These are phyloP conservation scores for Tetragnatha versicolor DNA, from an alignment of 1,140 invertebrate species.

Conservation along the genomic window DNA sequence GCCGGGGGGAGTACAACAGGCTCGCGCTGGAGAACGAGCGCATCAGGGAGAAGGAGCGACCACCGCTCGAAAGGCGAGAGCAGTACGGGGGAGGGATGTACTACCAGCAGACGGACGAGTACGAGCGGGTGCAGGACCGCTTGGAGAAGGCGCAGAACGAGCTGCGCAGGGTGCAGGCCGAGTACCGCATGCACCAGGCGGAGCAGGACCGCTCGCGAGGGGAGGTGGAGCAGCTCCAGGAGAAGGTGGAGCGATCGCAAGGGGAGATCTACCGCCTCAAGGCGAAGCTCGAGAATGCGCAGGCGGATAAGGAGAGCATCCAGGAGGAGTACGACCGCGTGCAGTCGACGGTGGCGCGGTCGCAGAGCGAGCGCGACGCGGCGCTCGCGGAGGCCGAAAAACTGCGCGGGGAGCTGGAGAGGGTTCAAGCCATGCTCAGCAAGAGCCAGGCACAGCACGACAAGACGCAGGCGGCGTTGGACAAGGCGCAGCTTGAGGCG, in stretches of 20 bases:
- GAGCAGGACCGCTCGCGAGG: constrained; percentile 85
- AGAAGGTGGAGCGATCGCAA: constrained; percentile 91
- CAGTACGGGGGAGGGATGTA: constrained; percentile 17
- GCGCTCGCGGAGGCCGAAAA: constrained; percentile 85
- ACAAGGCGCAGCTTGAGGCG: constrained; percentile 88
- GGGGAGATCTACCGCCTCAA: constrained; percentile 93
- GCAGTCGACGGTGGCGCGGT: constrained; percentile 66
- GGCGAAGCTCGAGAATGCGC: constrained; percentile 91
- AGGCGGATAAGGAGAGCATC: constrained; percentile 89
- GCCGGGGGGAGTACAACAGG: constrained; percentile 68
- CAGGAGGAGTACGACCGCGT: constrained; percentile 81
- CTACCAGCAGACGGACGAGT: constrained; percentile 44
- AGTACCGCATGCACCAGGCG: constrained; percentile 74
- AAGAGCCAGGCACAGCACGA: constrained; percentile 90
- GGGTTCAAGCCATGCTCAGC: constrained; percentile 84
- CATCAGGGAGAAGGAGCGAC: constrained; percentile 60
- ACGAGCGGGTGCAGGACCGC: constrained; percentile 73
- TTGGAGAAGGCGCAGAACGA: constrained; percentile 85
- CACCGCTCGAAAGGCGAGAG: constrained; percentile 22
- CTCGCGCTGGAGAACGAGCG: constrained; percentile 90
- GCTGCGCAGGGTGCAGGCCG: constrained; percentile 80
- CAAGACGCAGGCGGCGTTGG: constrained; percentile 84
- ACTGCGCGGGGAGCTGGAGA: constrained; percentile 86
- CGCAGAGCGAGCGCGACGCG: constrained; percentile 87
- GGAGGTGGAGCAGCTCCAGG: constrained; percentile 84